Evolutionary conservation across 2,888 invertebrate genomes (phyloP).

Genomic region (Mycogona germanica): DNA sequence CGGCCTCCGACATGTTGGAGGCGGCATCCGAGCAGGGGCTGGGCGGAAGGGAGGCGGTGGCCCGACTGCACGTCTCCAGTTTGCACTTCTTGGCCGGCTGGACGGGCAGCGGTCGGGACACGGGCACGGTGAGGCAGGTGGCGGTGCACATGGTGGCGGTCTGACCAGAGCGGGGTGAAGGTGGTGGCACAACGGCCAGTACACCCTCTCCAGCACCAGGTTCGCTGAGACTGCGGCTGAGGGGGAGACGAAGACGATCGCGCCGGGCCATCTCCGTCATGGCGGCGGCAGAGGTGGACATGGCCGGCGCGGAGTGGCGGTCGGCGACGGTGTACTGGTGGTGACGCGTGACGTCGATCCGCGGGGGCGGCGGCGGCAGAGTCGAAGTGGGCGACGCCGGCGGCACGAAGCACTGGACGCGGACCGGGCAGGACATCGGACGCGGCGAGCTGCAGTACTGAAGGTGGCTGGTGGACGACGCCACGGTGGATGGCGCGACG

Average conservation of each 20-base stretch:
- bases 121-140: background rate
- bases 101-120: constrained; percentile 1
- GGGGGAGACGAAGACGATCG: constrained; percentile 20
- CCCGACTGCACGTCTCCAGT: constrained; percentile 9
- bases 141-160: background rate
- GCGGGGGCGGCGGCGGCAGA: background rate
- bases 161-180: too few relatives aligned
- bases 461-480: too few relatives aligned
- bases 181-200: too few relatives aligned
- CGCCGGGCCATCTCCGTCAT: constrained; percentile 6
- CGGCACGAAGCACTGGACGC: background rate
- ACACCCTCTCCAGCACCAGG: constrained; percentile 17
- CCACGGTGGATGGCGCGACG: too few relatives aligned
- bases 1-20: background rate
- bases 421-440: too few relatives aligned
- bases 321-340: background rate
- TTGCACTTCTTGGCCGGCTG: constrained; percentile 20
- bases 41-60: constrained; percentile 27
- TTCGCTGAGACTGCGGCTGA: constrained; percentile 23
- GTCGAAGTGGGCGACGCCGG: background rate
- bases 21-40: constrained; percentile 38
- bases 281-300: too few relatives aligned
- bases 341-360: background rate
- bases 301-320: too few relatives aligned
- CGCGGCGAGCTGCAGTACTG: too few relatives aligned